These are phyloP conservation scores for Romanogobio albipinnatus DNA, from an alignment of 2,113 vertebrate species.

Conservation along the genomic window DNA sequence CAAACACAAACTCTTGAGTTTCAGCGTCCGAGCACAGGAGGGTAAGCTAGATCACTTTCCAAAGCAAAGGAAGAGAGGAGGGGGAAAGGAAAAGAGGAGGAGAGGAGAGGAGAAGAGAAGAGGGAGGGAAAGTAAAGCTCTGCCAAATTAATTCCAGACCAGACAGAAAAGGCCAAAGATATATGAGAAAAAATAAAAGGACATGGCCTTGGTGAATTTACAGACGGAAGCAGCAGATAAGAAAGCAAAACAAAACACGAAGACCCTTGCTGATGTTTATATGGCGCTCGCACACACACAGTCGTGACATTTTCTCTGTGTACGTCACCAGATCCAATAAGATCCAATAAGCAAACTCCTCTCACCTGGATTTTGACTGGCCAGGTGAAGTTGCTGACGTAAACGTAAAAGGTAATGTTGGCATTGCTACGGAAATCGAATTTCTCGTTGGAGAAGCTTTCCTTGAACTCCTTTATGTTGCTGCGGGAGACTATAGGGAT, in stretches of 20 bases:
- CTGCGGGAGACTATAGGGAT: conserved; percentile 91
- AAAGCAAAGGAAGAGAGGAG: conserved; percentile 41
- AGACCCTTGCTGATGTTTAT: neutral
- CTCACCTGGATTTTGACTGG: conserved; percentile 92
- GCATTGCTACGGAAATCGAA: conserved; percentile 98
- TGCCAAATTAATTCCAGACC: conserved; percentile 65
- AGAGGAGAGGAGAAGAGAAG: conserved; percentile 48
- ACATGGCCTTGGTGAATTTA: neutral
- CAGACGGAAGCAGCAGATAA: neutral
- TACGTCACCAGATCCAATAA: neutral
- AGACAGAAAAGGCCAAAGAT: conserved; percentile 20
- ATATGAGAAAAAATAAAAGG: neutral
- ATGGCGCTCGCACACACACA: neutral
- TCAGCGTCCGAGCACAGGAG: conserved; percentile 25
- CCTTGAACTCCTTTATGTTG: conserved; percentile 96
- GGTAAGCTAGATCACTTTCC: conserved; percentile 11
- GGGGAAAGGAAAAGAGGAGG: conserved; percentile 32
- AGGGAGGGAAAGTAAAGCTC: conserved; percentile 52
- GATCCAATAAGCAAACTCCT: neutral
- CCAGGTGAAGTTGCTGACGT: conserved; percentile 99
- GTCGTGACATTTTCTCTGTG: neutral
- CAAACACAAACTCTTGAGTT: conserved; percentile 38
- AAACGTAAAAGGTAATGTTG: conserved; percentile 98
- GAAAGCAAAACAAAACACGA: neutral
- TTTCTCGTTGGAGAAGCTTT: conserved; percentile 98